Evolutionary conservation across 1,140 invertebrate genomes (phyloP).

Genomic region (Scaptomyza hsui): DNA sequence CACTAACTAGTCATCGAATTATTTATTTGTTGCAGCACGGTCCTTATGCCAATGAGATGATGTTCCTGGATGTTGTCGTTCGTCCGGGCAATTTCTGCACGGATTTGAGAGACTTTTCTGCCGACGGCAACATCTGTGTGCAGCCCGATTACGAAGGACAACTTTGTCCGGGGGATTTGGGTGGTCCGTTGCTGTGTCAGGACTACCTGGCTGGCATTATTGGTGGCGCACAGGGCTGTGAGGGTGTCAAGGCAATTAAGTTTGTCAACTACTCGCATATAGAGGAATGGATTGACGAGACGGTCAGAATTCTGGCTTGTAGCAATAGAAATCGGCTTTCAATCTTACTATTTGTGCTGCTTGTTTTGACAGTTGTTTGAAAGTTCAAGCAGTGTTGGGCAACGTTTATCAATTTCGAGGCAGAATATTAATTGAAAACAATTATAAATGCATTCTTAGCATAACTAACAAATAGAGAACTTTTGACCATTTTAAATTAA

Average conservation of each 20-base stretch:
- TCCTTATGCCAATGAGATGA: slow-evolving; percentile 50
- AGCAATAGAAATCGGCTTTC: neutral
- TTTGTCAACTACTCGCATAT: slow-evolving; percentile 36
- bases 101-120: neutral
- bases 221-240: slow-evolving; percentile 28
- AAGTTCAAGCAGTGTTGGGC: neutral
- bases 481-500: too few relatives aligned
- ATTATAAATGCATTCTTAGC: too few relatives aligned
- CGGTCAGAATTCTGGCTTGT: neutral
- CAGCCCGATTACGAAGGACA: neutral
- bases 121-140: slow-evolving; percentile 26
- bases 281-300: slow-evolving; percentile 22
- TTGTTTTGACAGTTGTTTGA: neutral
- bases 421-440: too few relatives aligned
- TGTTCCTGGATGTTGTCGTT: slow-evolving; percentile 41
- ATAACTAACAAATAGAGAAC: too few relatives aligned
- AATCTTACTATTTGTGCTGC: neutral
- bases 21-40: slow-evolving; percentile 43
- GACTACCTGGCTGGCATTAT: slow-evolving; percentile 45
- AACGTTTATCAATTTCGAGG: neutral
- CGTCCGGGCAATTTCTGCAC: neutral
- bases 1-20: too few relatives aligned
- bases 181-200: slow-evolving; percentile 50
- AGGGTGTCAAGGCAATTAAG: slow-evolving; percentile 27
- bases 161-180: slow-evolving; percentile 60